Conservation (phyloP, 2,888 invertebrate genomes). For the Seira musarum region DNA sequence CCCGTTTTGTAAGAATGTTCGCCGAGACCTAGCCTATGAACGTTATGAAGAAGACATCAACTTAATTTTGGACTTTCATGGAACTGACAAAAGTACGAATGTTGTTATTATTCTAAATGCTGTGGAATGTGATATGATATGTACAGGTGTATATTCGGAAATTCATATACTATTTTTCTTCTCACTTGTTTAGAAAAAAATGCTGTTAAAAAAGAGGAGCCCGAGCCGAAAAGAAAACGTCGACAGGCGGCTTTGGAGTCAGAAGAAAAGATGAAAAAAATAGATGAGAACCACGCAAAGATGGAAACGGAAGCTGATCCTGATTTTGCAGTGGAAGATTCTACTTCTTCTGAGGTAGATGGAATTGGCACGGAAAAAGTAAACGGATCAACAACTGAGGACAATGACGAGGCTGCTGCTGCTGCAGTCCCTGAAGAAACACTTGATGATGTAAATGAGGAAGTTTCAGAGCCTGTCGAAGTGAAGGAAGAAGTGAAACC, state of each 20-base stretch:
- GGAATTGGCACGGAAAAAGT: background rate
- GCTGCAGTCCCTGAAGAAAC: conserved; percentile 12
- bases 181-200: background rate
- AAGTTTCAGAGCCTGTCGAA: background rate
- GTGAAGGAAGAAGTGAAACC: conserved; percentile 17
- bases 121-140: too few species aligned
- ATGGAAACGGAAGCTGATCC: background rate
- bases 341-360: background rate
- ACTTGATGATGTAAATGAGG: background rate
- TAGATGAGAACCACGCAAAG: background rate
- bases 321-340: conserved; percentile 9
- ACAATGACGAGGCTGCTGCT: background rate
- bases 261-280: background rate
- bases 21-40: background rate
- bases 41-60: conserved; percentile 39
- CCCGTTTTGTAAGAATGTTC: conserved; percentile 26
- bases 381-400: conserved; percentile 7
- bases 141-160: too few species aligned
- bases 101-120: too few species aligned
- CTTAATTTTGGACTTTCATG: conserved; percentile 45
- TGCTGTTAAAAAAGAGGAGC: background rate
- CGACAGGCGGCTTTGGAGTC: conserved; percentile 19
- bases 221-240: conserved; percentile 4
- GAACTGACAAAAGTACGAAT: conserved; percentile 40
- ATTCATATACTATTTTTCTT: background rate